These are phyloP conservation scores for Ibidorhyncha struthersii DNA, from an alignment of 2,113 vertebrate species.

Conservation along the genomic window DNA sequence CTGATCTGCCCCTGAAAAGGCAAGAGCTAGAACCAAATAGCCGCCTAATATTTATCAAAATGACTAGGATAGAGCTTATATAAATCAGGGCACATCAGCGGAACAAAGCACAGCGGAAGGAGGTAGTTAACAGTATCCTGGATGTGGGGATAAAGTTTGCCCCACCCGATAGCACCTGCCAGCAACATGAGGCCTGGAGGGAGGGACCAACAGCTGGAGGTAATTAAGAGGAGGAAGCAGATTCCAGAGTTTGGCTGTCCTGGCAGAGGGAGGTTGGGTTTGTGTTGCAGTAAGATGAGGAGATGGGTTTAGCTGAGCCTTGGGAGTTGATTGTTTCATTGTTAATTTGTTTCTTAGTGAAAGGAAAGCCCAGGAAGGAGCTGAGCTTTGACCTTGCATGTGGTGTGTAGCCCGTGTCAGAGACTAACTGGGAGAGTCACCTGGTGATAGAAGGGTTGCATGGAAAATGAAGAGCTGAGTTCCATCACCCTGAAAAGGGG, in stretches of 20 bases:
- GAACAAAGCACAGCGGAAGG: background rate
- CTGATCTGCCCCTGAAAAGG: background rate
- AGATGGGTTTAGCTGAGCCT: background rate
- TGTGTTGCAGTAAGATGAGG: background rate
- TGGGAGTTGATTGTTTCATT: slow-evolving; percentile 6
- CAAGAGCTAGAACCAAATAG: background rate
- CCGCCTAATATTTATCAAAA: background rate
- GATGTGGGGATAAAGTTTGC: background rate
- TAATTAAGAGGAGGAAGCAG: slow-evolving; percentile 32
- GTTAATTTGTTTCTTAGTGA: slow-evolving; percentile 1
- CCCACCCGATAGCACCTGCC: slow-evolving; percentile 27
- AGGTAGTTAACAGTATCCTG: background rate
- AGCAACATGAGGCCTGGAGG: background rate
- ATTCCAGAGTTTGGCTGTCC: background rate
- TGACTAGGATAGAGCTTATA: background rate
- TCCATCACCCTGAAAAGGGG: background rate
- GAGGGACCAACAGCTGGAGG: slow-evolving; percentile 40
- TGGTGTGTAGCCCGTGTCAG: background rate
- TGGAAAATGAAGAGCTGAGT: background rate
- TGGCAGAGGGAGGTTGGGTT: background rate
- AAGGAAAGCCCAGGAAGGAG: background rate
- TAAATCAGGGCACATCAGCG: background rate
- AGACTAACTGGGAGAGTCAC: background rate
- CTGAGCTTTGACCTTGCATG: slow-evolving; percentile 36
- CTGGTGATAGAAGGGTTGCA: background rate